Percentiles rank a stretch among this genome's conserved stretches.
Conservation (phyloP, 2,113 vertebrate species). For the Cercopithecus mona region DNA sequence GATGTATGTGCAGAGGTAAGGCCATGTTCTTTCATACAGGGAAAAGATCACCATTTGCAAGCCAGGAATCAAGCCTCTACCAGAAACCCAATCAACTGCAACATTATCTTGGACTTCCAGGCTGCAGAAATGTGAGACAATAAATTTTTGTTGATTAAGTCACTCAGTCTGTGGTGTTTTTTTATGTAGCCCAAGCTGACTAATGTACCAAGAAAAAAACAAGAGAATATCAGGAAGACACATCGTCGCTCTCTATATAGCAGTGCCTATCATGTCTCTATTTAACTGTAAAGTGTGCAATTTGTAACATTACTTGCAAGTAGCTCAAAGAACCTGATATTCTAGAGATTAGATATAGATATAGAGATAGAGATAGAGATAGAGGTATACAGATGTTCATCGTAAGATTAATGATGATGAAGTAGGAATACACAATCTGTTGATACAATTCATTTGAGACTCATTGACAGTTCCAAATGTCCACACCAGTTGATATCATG, state of each 20-base stretch:
- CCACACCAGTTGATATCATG: no score
- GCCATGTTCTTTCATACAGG: not conserved
- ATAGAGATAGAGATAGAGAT: no score
- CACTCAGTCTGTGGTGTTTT: not conserved
- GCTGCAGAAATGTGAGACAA: no score
- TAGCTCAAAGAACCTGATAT: fast-evolving
- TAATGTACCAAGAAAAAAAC: not conserved
- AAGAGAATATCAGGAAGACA: not conserved
- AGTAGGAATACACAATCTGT: not conserved
- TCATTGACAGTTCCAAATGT: fast-evolving
- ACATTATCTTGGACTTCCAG: no score
- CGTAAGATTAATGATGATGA: not conserved
- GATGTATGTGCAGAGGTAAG: not conserved
- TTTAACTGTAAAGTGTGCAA: not conserved
- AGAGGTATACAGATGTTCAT: no score
- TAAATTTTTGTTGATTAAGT: no score
- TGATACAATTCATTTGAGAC: no score
- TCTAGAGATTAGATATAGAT: not conserved
- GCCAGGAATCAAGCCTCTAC: not conserved
- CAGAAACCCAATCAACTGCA: no score
- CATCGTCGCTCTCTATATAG: fast-evolving
- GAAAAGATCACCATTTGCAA: not conserved
- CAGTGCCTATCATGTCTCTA: not conserved
- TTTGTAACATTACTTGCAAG: not conserved
- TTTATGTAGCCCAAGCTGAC: not conserved